These are phyloP conservation scores for Syngnathus typhle DNA, from an alignment of 2,113 vertebrate species.

Conservation along the genomic window DNA sequence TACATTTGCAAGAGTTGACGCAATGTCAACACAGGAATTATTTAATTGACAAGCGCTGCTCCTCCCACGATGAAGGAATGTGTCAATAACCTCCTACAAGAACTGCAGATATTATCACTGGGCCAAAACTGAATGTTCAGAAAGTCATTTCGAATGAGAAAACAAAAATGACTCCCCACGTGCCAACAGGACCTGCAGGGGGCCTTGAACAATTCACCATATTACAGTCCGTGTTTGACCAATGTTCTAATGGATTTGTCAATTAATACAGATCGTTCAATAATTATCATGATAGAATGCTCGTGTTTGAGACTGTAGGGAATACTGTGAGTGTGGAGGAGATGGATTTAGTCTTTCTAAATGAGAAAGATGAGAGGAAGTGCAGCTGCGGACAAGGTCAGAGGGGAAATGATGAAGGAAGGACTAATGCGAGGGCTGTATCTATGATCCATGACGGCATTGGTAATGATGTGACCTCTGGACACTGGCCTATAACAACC, in stretches of 20 bases:
- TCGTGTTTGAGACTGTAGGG: conserved; percentile 13
- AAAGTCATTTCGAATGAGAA: conserved; percentile 64
- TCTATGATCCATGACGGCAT: conserved; percentile 52
- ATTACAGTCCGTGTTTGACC: conserved; percentile 16
- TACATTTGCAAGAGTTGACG: conserved; percentile 7
- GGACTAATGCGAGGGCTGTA: conserved; percentile 45
- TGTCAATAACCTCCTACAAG: conserved; percentile 35
- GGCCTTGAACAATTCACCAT: conserved; percentile 12
- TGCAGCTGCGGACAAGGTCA: conserved; percentile 50
- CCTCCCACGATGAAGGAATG: conserved; percentile 22
- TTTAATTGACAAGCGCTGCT: background rate
- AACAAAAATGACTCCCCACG: conserved; percentile 63
- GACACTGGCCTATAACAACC: conserved; percentile 36
- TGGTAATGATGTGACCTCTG: conserved; percentile 54
- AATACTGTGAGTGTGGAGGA: conserved; percentile 25
- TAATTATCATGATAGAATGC: conserved; percentile 58
- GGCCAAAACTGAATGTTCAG: conserved; percentile 52
- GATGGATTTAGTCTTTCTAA: conserved; percentile 38
- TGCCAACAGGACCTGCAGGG: conserved; percentile 52
- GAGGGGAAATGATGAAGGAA: conserved; percentile 48
- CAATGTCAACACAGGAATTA: conserved; percentile 17
- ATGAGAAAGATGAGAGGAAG: conserved; percentile 51
- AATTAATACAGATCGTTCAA: conserved; percentile 50
- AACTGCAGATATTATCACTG: conserved; percentile 32
- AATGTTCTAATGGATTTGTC: conserved; percentile 39